Base-by-base conservation (phyloP, 2,113 vertebrate genomes). In the Gymnarchus niloticus region DNA sequence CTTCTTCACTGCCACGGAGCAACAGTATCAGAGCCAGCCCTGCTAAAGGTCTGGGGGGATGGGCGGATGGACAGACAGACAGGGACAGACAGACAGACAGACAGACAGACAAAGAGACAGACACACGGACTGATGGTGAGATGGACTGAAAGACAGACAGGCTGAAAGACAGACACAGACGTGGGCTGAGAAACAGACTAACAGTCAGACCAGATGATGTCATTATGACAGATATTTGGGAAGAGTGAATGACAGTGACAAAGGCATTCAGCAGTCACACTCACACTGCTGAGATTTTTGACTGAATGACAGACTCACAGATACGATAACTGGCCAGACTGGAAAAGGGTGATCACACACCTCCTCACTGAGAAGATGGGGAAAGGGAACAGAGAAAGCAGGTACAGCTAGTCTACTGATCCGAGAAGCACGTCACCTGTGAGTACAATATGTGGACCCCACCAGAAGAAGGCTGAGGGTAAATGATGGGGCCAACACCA, bases 1-100 rank as follows among this genome's bases (percentile, higher is more conserved):
- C 91, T 99, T 98, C 93, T 96, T 96, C 92, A 98, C 97, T 0
- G 96, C 97, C 92, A 99, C 98, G 0, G 98, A 99, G 93, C 94
- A 95, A 90, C 98, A 98, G 90, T 99, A 99, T 89, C 97, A 99
- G 91, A 95, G 96, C 65, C 95, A 98, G 89, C 93, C 94, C 0
- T 88, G 83, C 54, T 84, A 54, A 89, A n/a, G 5, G 6, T 57
- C 41, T 56, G 81, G 17, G n/a, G 17, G 8, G 44, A 54, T 14
- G 19, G 17, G 76, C 14, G 21, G 25, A 82, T 8, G 25, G 25
- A 69, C 76, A 48, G 21, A 78, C 76, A n/a, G 21, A 78, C 52
- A 54, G n/a, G 12, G 6, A 54, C 49, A 21, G 51, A 81, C 25
- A 17, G 80, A 57, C 84, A 80, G 65, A 80, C 84, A 85, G 28